Base-by-base conservation (phyloP, 2,888 invertebrate genomes). In the Papilio protenor region DNA sequence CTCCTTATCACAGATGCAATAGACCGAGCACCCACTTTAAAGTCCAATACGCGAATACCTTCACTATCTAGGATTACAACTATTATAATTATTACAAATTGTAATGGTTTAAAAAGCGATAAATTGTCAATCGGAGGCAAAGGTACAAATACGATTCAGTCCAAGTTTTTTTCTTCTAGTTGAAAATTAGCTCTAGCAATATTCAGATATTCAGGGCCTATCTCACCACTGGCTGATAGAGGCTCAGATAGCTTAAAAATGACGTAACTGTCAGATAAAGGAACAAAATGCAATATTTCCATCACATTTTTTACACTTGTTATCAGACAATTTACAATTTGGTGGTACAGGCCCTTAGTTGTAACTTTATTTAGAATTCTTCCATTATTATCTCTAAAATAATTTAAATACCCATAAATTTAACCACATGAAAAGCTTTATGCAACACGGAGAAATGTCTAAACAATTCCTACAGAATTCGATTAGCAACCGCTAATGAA, bases 1-100 rank as follows among this genome's bases (percentile, higher is more conserved):
- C 90, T 88, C 49, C 82, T 87, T 92, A 91, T 92, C 92, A 81
- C 79, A 81, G 82, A 85, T 84, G 88, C 91, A 88, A 84, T 87
- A 87, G 92, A 89, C 88, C 90, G 86, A 82, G 82, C 81, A 81
- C 80, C 84, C 81, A 78, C 78, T 78, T 75, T 78, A 75, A 72
- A 78, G 66, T 66, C 57, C 57, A 57, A 57, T 57, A 57, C 57
- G 57, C 72, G 75, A 78, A 75, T 73, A 75, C 72, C 71, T 78
- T 75, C 52, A 75, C 52, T 64, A 78, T 55, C 57, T 18, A 18
- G 75, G 77, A 78, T 78, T 78, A 74, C 70, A 40, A 61, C 27
- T 76, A 49, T 33, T 49, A 23, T 52, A 40, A 64, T 75, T 55
- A 40, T 66, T 73, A 21, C 57, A 55, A n/a, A 55, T 55, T 55